phyloP scores from a whole-genome alignment of 2,113 vertebrate genomes.

The Pholis gunnellus region DNA sequence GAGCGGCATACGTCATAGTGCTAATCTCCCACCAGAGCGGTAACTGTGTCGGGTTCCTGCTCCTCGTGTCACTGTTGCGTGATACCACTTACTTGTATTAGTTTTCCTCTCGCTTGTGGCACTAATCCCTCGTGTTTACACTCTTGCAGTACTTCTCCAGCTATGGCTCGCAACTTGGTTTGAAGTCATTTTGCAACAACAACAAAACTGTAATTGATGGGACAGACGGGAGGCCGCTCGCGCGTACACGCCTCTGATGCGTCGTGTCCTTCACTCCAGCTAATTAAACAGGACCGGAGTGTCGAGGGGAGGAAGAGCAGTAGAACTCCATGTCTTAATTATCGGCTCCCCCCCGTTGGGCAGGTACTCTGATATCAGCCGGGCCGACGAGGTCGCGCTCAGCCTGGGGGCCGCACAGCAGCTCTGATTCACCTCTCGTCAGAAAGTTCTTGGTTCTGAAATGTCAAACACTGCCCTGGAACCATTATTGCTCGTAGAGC shows the following conservation, averaged over 20 bases:
- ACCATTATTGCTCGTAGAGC: background rate
- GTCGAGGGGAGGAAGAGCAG: slow-evolving; percentile 11
- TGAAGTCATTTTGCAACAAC: slow-evolving; percentile 29
- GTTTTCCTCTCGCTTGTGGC: background rate
- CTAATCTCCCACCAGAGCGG: slow-evolving; percentile 9
- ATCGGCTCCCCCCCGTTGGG: slow-evolving; percentile 39
- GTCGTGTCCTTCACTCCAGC: slow-evolving; percentile 2
- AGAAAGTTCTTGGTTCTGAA: slow-evolving; percentile 3
- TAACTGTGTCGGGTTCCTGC: background rate
- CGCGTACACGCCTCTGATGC: slow-evolving; percentile 46
- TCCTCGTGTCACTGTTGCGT: background rate
- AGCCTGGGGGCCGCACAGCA: slow-evolving; percentile 30
- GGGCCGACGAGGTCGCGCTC: slow-evolving; percentile 44
- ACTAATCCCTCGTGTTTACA: slow-evolving; percentile 48
- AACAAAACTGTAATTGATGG: slow-evolving; percentile 40
- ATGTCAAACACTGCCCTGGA: background rate
- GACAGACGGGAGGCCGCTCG: slow-evolving; percentile 33
- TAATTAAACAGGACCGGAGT: slow-evolving; percentile 17
- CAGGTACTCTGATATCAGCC: slow-evolving; percentile 51
- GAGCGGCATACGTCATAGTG: background rate
- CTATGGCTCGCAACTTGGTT: slow-evolving; percentile 9
- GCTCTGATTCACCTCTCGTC: slow-evolving; percentile 39
- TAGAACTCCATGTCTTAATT: slow-evolving; percentile 52
- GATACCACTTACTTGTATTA: background rate
- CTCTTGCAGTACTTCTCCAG: background rate